Conservation (phyloP, 2,797 vertebrate species). For the Mastacembelus armatus region DNA sequence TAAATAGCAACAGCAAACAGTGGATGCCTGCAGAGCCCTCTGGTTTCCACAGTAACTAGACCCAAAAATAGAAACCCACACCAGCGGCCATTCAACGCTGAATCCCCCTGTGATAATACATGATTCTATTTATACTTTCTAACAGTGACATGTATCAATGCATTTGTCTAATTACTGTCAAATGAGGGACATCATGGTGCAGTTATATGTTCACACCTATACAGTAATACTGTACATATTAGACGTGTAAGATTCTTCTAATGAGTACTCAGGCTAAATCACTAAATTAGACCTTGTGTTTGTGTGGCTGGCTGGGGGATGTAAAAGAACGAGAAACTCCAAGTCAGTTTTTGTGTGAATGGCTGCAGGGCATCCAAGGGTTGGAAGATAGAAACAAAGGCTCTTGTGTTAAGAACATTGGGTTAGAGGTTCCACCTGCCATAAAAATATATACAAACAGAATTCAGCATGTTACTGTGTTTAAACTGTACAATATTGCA, state of each 20-base stretch:
- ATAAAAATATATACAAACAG: too few relatives aligned
- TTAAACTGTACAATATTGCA: too few relatives aligned
- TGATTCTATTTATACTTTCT: constrained; percentile 76
- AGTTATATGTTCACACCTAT: constrained; percentile 55
- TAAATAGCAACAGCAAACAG: constrained; percentile 75
- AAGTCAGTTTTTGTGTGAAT: not conserved
- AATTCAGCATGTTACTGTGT: too few relatives aligned
- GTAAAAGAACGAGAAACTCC: too few relatives aligned
- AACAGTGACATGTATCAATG: constrained; percentile 60
- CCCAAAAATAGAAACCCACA: constrained; percentile 83
- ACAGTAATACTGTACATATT: too few relatives aligned
- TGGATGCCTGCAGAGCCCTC: constrained; percentile 74
- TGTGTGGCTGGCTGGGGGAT: too few relatives aligned
- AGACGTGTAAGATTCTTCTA: not conserved
- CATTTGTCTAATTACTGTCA: constrained; percentile 65
- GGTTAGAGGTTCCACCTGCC: too few relatives aligned
- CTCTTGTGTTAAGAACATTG: too few relatives aligned
- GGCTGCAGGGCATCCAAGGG: too few relatives aligned
- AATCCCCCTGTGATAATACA: constrained; percentile 74
- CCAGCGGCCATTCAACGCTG: constrained; percentile 75
- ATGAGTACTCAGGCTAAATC: constrained; percentile 13
- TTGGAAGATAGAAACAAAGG: too few relatives aligned
- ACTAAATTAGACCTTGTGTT: not conserved
- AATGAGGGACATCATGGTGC: constrained; percentile 42
- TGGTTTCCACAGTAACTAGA: constrained; percentile 86